Conservation (phyloP, 2,888 invertebrate species). For the Drosophila prolongata region DNA sequence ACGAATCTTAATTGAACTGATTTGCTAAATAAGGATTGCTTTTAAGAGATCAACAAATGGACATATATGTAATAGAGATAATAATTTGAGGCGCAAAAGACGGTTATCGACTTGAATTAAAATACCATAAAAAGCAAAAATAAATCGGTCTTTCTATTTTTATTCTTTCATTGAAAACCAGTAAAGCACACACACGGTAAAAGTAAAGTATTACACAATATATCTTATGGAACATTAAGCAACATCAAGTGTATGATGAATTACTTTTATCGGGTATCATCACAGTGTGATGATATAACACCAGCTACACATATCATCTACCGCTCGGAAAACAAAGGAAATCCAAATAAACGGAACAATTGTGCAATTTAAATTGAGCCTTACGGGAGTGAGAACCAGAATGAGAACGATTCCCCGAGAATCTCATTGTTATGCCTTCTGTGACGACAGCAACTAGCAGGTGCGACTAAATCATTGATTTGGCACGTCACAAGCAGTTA, state of each 20-base stretch:
- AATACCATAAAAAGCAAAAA: not conserved
- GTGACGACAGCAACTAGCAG: conserved; percentile 46
- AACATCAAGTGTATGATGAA: conserved; percentile 11
- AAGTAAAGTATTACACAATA: not conserved
- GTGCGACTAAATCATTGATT: conserved; percentile 36
- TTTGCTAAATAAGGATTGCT: conserved; percentile 53
- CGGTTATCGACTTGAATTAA: not conserved
- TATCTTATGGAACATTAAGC: conserved; percentile 9
- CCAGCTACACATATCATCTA: not conserved
- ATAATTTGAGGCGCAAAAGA: conserved; percentile 9
- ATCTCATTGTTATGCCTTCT: conserved; percentile 35
- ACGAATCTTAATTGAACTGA: conserved; percentile 68
- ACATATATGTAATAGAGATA: conserved; percentile 18
- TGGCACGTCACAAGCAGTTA: conserved; percentile 32
- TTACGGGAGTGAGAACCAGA: conserved; percentile 35
- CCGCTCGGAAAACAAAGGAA: conserved; percentile 47
- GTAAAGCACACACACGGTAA: too few species aligned
- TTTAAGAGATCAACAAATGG: conserved; percentile 30
- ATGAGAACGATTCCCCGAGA: conserved; percentile 12
- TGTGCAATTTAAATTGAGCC: conserved; percentile 53
- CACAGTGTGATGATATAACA: conserved; percentile 22
- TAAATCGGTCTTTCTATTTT: not conserved
- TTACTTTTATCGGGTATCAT: conserved; percentile 6
- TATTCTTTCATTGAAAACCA: not conserved
- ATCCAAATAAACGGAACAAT: conserved; percentile 53